These are phyloP conservation scores for Phalacrocorax pelagicus DNA, from an alignment of 2,113 vertebrate species.

Conservation along the genomic window DNA sequence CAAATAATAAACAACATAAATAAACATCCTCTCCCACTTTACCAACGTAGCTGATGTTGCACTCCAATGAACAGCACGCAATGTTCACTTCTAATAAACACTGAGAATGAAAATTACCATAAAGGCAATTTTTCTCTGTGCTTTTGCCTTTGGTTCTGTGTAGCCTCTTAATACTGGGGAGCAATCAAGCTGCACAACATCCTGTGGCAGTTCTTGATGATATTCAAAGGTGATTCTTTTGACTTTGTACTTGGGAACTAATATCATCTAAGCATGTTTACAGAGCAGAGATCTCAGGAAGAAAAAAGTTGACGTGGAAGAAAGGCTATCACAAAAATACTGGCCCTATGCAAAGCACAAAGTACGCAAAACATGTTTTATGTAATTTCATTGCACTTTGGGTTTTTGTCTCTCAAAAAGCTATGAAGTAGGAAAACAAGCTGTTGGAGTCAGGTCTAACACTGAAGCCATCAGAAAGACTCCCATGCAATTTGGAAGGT, in stretches of 20 bases:
- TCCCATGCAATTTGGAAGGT: background rate
- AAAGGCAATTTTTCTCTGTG: background rate
- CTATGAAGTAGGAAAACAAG: background rate
- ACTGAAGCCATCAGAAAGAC: background rate
- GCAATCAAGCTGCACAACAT: background rate
- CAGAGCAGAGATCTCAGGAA: background rate
- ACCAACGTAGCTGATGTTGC: background rate
- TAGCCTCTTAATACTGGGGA: background rate
- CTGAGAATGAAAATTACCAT: background rate
- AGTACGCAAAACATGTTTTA: background rate
- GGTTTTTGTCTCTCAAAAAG: background rate
- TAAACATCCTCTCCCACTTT: conserved; percentile 27
- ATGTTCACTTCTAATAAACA: conserved; percentile 4
- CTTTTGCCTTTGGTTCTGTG: background rate
- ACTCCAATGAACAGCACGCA: background rate
- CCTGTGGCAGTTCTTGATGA: background rate
- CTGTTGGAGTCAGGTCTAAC: background rate
- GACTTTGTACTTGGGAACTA: background rate
- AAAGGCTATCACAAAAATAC: background rate
- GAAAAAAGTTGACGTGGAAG: background rate
- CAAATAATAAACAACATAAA: background rate
- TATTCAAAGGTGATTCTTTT: background rate
- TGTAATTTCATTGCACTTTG: background rate
- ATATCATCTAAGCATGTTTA: background rate
- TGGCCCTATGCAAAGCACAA: background rate